These are phyloP conservation scores for Seriola rivoliana DNA, from an alignment of 2,113 vertebrate genomes.

Conservation along the genomic window DNA sequence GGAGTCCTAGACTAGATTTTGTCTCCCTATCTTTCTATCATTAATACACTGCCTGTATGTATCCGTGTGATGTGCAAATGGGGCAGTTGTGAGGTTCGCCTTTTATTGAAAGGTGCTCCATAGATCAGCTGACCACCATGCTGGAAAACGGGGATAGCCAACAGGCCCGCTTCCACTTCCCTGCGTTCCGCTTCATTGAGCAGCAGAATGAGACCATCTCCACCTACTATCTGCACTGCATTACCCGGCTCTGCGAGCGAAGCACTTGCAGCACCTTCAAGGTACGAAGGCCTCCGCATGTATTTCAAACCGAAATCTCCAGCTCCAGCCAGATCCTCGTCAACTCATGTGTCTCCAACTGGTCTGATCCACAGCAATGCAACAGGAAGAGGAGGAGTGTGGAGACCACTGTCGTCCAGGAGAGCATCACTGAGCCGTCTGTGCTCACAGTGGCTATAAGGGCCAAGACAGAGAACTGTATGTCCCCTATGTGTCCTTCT, in stretches of 20 bases:
- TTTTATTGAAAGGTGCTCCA: constrained; percentile 80
- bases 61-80: constrained; percentile 52
- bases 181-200: constrained; percentile 83
- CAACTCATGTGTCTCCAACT: constrained; percentile 10
- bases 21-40: constrained; percentile 36
- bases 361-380: constrained; percentile 62
- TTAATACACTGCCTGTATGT: constrained; percentile 59
- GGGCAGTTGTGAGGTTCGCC: constrained; percentile 55
- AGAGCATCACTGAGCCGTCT: constrained; percentile 64
- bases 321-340: constrained; percentile 2
- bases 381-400: constrained; percentile 62
- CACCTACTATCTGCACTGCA: constrained; percentile 84
- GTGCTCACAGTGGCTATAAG: constrained; percentile 72
- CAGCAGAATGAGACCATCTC: constrained; percentile 81
- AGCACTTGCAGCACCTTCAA: constrained; percentile 79
- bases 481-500: constrained; percentile 8
- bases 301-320: constrained; percentile 44
- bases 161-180: constrained; percentile 80
- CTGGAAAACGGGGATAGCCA: constrained; percentile 81
- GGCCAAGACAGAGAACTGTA: constrained; percentile 69
- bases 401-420: constrained; percentile 34
- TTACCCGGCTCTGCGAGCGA: constrained; percentile 79
- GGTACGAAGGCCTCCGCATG: constrained; percentile 27
- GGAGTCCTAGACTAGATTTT: constrained; percentile 35
- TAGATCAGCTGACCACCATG: constrained; percentile 72